These are phyloP conservation scores for Microcebus jonahi DNA, from an alignment of 2,113 vertebrate species.

Conservation along the genomic window DNA sequence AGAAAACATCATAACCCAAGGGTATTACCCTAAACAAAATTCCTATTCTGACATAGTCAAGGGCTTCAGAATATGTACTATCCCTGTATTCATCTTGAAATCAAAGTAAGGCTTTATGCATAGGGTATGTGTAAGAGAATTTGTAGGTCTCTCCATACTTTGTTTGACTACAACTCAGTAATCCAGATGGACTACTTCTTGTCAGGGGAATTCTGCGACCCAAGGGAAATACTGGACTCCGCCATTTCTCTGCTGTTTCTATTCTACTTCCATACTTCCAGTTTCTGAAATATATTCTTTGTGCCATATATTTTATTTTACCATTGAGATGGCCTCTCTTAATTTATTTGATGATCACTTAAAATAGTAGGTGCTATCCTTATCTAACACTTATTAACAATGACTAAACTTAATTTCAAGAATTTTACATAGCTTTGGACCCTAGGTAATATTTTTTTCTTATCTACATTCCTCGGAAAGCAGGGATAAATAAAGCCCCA, in stretches of 20 bases:
- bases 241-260: neutral
- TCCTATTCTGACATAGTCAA: neutral
- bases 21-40: neutral
- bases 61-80: neutral
- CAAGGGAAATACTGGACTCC: no score
- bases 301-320: neutral
- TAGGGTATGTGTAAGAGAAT: neutral
- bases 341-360: neutral
- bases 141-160: neutral
- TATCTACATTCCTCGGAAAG: neutral
- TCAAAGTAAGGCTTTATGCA: neutral
- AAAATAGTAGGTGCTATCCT: neutral
- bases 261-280: neutral
- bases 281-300: neutral
- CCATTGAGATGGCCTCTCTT: neutral
- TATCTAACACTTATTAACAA: neutral
- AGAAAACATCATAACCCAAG: neutral
- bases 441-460: neutral
- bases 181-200: neutral
- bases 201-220: neutral
- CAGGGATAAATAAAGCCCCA: neutral
- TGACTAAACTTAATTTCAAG: neutral
- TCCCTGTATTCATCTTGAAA: neutral
- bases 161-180: neutral
- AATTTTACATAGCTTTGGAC: neutral